phyloP scores from a whole-genome alignment of 2,888 invertebrate species.

The Labia minor region DNA sequence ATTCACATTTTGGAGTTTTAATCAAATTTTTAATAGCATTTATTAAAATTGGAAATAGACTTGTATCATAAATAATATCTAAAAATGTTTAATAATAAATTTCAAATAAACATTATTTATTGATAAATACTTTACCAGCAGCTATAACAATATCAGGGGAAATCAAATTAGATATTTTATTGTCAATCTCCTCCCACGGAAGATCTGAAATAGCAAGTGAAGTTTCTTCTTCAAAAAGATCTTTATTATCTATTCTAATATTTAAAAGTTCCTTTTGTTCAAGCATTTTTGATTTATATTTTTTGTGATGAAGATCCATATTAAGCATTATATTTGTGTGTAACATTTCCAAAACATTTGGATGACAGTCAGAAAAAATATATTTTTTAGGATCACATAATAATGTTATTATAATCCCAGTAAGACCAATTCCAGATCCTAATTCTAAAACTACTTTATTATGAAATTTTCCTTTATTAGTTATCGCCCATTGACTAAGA shows the following conservation, averaged over 20 bases:
- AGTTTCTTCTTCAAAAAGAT: too few species aligned
- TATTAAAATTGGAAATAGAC: slow-evolving; percentile 17
- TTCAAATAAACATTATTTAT: too few species aligned
- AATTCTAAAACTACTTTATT: slow-evolving; percentile 56
- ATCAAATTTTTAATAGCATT: slow-evolving; percentile 21
- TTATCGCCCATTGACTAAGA: slow-evolving; percentile 58
- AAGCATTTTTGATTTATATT: neutral
- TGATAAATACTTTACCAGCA: slow-evolving; percentile 19
- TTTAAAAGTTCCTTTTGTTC: neutral
- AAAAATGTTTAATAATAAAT: slow-evolving; percentile 14
- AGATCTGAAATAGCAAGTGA: slow-evolving; percentile 19
- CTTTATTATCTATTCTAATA: neutral
- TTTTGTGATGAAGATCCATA: slow-evolving; percentile 22
- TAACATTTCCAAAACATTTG: slow-evolving; percentile 50
- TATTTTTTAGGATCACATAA: slow-evolving; percentile 44
- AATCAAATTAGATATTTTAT: neutral
- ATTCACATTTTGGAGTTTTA: slow-evolving; percentile 15
- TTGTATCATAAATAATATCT: slow-evolving; percentile 24
- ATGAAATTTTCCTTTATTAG: slow-evolving; percentile 42
- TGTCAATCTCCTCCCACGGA: slow-evolving; percentile 22
- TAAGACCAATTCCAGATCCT: slow-evolving; percentile 66
- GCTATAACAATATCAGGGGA: slow-evolving; percentile 23
- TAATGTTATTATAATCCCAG: slow-evolving; percentile 51
- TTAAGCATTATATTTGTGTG: slow-evolving; percentile 53
- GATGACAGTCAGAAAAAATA: slow-evolving; percentile 59